Evolutionary conservation across 2,797 vertebrate species (phyloP).

Genomic region (Psittacula derbiana): DNA sequence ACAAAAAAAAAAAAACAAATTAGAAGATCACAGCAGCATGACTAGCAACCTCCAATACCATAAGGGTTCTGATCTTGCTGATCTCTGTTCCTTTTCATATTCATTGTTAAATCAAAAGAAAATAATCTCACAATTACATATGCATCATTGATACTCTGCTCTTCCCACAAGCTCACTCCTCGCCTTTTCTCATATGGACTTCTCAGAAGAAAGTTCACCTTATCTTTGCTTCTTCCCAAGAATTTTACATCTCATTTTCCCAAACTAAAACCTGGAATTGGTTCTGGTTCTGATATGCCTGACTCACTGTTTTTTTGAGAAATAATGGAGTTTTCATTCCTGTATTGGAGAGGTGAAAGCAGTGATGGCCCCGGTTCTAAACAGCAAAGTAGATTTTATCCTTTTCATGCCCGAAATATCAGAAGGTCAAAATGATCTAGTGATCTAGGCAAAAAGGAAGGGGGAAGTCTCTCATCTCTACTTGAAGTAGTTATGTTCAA

Average conservation of each 20-base stretch:
- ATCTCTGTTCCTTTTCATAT: not conserved
- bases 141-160: not conserved
- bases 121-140: not conserved
- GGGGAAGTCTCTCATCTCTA: constrained; percentile 2
- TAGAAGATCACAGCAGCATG: not conserved
- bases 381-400: not conserved
- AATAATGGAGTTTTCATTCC: not conserved
- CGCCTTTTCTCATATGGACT: not conserved
- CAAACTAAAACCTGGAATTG: not conserved
- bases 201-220: not conserved
- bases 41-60: not conserved
- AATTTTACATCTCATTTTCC: not conserved
- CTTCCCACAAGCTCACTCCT: not conserved
- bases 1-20: not conserved
- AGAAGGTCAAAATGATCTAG: constrained; percentile 11
- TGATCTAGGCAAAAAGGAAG: not conserved
- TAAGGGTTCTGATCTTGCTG: not conserved
- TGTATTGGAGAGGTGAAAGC: not conserved
- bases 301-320: not conserved
- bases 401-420: not conserved
- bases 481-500: constrained; percentile 30
- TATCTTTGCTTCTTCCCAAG: not conserved
- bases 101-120: not conserved
- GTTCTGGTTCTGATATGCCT: not conserved
- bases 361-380: not conserved